Base-by-base conservation (phyloP, 1,140 invertebrate genomes). In the Drosophila seguyi region DNA sequence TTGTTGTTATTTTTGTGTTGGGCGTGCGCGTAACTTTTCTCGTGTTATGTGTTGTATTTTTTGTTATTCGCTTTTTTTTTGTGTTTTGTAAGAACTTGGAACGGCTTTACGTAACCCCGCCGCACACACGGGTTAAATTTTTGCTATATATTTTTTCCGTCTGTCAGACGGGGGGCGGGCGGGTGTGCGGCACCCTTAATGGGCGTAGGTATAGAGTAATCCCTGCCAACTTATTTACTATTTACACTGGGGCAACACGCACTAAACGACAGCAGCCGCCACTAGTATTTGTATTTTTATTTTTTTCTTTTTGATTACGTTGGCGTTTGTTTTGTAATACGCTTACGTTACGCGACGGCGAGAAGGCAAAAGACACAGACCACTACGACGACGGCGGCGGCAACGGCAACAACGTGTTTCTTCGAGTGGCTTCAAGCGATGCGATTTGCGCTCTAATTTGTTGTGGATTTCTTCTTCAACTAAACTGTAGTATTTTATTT, bases 11-110 rank as follows among this genome's bases (percentile, higher is more conserved):
- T 68, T 57, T 67, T 55, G 73, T 67, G 65, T 53, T 63, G 57
- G 71, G 69, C 80, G 80, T 79, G 79, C 75, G 80, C 80, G 81
- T 75, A 79, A 80, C 73, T 88, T 88, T 63, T 75, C 61, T 59
- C 53, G 71, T 74, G 66, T 55, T 69, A 69, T 69, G 66, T 67
- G 66, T 68, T 63, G 44, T 79, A 66, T 72, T 55, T 81, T 65
- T 86, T 61, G 55, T 53, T 52, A 59, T 68, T 62, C 56, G 34
- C 25, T 61, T 65, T 60, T 44, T 44, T 68, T 47, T 72, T 60
- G 69, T 74, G 85, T 88, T 88, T 90, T 88, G 68, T 88, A 90
- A 88, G 84, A 90, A 90, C 85, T 84, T 68, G 73, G 63, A 84
- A 77, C 72, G 77, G 84, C 83, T 87, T 87, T 87, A 87, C 83